Conservation (phyloP, 2,888 invertebrate genomes). For the Ormyrus labotus region DNA sequence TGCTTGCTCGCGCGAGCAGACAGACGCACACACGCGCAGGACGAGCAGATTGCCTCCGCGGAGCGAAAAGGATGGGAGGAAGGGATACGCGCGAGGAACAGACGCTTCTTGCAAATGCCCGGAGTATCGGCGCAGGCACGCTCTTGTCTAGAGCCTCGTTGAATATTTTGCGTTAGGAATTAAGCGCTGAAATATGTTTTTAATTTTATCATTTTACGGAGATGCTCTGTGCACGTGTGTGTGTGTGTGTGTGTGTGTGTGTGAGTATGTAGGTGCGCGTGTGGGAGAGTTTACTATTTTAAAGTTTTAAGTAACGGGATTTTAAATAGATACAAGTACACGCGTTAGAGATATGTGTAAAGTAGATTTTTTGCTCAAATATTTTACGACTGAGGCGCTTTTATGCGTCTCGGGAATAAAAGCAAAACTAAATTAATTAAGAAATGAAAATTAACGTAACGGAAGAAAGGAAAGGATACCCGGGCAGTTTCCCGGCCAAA, state of each 20-base stretch:
- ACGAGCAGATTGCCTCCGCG: slow-evolving; percentile 20
- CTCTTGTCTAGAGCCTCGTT: neutral
- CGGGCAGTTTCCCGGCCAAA: neutral
- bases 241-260: too few relatives aligned
- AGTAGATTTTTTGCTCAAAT: too few relatives aligned
- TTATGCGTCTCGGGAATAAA: neutral
- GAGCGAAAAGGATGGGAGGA: neutral
- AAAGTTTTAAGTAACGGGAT: too few relatives aligned
- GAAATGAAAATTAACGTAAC: too few relatives aligned
- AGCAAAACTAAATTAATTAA: neutral
- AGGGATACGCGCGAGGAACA: slow-evolving; percentile 9
- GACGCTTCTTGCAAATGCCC: slow-evolving; percentile 42
- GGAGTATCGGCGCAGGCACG: slow-evolving; percentile 36
- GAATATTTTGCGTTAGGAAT: neutral
- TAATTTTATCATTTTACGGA: slow-evolving; percentile 8
- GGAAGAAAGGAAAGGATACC: neutral
- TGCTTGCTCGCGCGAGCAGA: neutral
- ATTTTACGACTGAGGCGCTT: too few relatives aligned
- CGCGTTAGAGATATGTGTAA: too few relatives aligned
- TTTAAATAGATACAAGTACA: too few relatives aligned
- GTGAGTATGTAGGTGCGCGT: too few relatives aligned
- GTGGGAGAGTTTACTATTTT: too few relatives aligned
- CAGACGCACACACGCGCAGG: neutral
- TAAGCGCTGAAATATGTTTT: neutral
- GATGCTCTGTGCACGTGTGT: neutral